A percentile compares a stretch with the other conserved stretches of the same genome.
Conservation (phyloP, 2,113 vertebrate genomes). For the Pelvicachromis taeniatus region DNA sequence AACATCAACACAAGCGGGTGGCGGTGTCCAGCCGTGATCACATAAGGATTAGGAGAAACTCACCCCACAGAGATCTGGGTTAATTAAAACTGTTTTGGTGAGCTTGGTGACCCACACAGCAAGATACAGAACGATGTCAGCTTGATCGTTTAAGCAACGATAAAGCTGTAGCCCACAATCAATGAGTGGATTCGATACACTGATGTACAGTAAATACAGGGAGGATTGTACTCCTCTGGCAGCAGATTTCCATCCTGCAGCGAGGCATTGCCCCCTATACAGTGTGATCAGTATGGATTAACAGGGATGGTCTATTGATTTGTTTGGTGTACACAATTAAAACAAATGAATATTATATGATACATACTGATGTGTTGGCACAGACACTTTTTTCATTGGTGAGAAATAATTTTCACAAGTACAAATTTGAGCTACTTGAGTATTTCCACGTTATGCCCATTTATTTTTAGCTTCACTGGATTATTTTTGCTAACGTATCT, state of each 20-base stretch:
- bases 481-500: not conserved
- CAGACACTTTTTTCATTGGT: not conserved
- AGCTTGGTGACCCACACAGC: conserved; percentile 42
- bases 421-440: not conserved
- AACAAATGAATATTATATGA: not conserved
- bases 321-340: not conserved
- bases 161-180: conserved; percentile 24
- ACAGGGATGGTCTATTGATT: not conserved
- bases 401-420: not conserved
- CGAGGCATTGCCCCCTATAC: not conserved
- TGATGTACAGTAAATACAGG: not conserved
- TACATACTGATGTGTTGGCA: not conserved
- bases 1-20: conserved; percentile 26
- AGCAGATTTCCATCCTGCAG: not conserved
- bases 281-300: not conserved
- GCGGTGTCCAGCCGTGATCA: conserved; percentile 18
- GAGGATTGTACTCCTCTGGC: not conserved
- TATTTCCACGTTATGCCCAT: not conserved
- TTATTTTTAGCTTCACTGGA: not conserved
- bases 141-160: conserved; percentile 57
- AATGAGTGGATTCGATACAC: not conserved
- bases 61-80: conserved; percentile 62
- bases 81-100: conserved; percentile 67
- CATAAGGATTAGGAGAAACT: conserved; percentile 57
- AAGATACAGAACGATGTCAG: conserved; percentile 26